Percentiles rank a stretch among this genome's conserved stretches.
phyloP scores from a whole-genome alignment of 2,797 vertebrate genomes.

The Gambusia yucatana region DNA sequence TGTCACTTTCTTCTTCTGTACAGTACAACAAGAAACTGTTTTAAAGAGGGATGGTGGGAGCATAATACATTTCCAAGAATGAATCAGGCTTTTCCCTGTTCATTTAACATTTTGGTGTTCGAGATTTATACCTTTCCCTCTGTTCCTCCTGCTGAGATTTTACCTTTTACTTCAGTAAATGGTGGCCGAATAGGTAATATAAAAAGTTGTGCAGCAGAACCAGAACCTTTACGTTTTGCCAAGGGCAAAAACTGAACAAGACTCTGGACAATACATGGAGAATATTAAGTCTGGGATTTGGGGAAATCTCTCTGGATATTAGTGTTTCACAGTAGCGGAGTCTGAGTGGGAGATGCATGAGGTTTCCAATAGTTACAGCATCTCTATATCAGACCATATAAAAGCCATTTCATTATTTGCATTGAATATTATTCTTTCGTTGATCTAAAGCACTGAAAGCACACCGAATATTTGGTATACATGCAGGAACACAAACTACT shows the following conservation, averaged over 20 bases:
- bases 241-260: conserved; percentile 32
- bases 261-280: conserved; percentile 33
- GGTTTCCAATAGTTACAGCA: conserved; percentile 9
- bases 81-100: not conserved
- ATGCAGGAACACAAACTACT: not conserved
- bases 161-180: conserved; percentile 3
- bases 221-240: conserved; percentile 25
- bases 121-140: not conserved
- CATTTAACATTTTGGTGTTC: not conserved
- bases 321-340: conserved; percentile 25
- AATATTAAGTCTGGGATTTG: conserved; percentile 58
- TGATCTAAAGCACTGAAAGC: conserved; percentile 19
- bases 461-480: not conserved
- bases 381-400: conserved; percentile 28
- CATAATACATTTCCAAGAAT: not conserved
- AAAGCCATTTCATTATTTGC: conserved; percentile 15
- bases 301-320: conserved; percentile 52
- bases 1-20: not conserved
- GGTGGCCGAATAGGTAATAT: conserved; percentile 12
- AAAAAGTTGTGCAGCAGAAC: conserved; percentile 16
- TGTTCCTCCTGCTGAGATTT: not conserved
- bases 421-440: not conserved
- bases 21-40: not conserved
- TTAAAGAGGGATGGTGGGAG: not conserved
- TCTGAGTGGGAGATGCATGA: conserved; percentile 12